These are phyloP conservation scores for Lagopus muta DNA, from an alignment of 2,113 vertebrate genomes.

Conservation along the genomic window DNA sequence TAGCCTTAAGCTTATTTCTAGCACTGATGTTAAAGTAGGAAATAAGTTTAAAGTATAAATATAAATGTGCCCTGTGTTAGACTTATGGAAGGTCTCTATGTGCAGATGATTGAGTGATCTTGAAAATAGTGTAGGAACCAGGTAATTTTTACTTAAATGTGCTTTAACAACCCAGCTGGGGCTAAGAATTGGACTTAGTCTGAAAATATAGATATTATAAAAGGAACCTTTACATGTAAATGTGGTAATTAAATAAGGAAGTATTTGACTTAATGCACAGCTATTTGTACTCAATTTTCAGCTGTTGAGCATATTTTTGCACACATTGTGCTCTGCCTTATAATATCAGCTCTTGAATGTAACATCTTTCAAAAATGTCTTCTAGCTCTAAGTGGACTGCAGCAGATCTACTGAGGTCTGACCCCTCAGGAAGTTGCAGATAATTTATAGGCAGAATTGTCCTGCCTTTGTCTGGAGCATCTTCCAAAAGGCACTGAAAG, in stretches of 20 bases:
- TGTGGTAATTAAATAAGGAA: neutral
- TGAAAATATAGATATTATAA: neutral
- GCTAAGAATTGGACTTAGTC: neutral
- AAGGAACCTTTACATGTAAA: neutral
- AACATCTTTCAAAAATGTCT: neutral
- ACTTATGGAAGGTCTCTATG: neutral
- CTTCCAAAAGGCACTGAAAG: neutral
- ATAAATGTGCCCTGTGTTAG: neutral
- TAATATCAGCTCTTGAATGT: neutral
- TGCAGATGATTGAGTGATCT: neutral
- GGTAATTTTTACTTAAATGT: neutral
- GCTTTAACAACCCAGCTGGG: neutral
- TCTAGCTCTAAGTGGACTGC: neutral
- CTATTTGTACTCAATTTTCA: neutral
- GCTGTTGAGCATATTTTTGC: neutral
- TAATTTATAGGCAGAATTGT: neutral
- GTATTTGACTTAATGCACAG: neutral
- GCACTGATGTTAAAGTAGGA: neutral
- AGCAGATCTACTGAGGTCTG: neutral
- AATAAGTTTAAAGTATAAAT: neutral
- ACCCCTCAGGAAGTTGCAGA: neutral
- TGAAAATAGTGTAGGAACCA: neutral
- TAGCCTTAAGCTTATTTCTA: conserved; percentile 1
- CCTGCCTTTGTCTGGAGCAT: neutral
- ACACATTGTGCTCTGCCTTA: neutral